Evolutionary conservation across 2,113 vertebrate genomes (phyloP).

Genomic region (Rhadina sibilatrix): DNA sequence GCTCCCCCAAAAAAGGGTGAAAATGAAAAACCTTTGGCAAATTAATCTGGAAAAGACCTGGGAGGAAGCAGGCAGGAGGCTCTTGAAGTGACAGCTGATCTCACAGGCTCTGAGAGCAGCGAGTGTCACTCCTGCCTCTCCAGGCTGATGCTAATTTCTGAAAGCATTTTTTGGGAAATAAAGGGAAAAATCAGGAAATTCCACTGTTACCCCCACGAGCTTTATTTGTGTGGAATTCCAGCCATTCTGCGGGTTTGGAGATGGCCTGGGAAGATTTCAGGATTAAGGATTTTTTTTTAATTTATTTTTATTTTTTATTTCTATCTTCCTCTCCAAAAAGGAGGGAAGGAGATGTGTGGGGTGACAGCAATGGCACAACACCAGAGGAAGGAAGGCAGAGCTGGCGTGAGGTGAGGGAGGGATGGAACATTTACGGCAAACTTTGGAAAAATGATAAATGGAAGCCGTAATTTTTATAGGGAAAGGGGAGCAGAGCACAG

Average conservation of each 20-base stretch:
- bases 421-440: background rate
- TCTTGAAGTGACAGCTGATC: background rate
- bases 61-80: background rate
- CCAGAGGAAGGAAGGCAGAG: background rate
- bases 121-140: background rate
- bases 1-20: background rate
- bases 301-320: background rate
- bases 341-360: background rate
- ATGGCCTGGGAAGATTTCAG: background rate
- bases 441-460: slow-evolving; percentile 7
- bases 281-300: no score
- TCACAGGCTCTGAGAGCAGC: background rate
- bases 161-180: background rate
- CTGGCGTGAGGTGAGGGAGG: background rate
- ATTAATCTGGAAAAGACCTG: background rate
- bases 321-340: background rate
- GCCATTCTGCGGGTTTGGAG: background rate
- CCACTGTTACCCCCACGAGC: accelerated
- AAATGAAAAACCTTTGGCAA: background rate
- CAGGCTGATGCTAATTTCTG: background rate
- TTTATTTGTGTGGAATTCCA: slow-evolving; percentile 8
- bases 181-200: background rate
- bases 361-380: background rate
- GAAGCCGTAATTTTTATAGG: background rate
- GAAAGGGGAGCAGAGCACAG: background rate